A percentile compares a stretch with the other conserved stretches of the same genome.
These are phyloP conservation scores for Ctenopoma kingsleyae DNA, from an alignment of 2,797 vertebrate genomes.

Conservation along the genomic window DNA sequence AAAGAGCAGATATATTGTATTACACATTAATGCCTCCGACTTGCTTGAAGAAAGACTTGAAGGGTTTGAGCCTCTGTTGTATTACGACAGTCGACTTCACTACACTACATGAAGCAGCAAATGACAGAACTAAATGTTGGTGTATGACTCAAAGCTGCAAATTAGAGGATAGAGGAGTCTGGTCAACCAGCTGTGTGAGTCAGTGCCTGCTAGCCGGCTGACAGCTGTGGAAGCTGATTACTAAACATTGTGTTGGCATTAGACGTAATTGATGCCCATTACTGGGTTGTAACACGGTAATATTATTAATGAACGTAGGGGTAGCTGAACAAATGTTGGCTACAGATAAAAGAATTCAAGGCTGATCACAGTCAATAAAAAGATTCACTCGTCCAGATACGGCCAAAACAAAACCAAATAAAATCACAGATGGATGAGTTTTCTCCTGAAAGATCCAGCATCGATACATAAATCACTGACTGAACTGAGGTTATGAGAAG, in stretches of 20 bases:
- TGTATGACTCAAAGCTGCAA: slow-evolving; percentile 40
- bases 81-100: slow-evolving; percentile 1
- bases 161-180: slow-evolving; percentile 31
- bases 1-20: not conserved
- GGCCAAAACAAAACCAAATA: slow-evolving; percentile 1
- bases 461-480: not conserved
- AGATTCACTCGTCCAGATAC: not conserved
- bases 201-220: slow-evolving; percentile 23
- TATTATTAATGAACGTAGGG: not conserved
- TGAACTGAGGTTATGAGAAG: not conserved
- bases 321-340: too few species aligned
- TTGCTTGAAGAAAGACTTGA: not conserved
- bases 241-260: slow-evolving; percentile 7
- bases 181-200: slow-evolving; percentile 41
- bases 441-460: not conserved
- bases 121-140: slow-evolving; percentile 20
- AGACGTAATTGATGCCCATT: not conserved
- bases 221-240: slow-evolving; percentile 24
- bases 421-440: not conserved
- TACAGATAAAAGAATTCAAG: too few species aligned
- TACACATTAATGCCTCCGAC: not conserved
- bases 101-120: slow-evolving; percentile 5
- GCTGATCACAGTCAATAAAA: not conserved
- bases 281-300: not conserved
- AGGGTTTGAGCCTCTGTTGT: not conserved